A percentile compares a stretch with the other conserved stretches of the same genome.
Conservation (phyloP, 2,888 invertebrate genomes). For the Neoscelio sp. region DNA sequence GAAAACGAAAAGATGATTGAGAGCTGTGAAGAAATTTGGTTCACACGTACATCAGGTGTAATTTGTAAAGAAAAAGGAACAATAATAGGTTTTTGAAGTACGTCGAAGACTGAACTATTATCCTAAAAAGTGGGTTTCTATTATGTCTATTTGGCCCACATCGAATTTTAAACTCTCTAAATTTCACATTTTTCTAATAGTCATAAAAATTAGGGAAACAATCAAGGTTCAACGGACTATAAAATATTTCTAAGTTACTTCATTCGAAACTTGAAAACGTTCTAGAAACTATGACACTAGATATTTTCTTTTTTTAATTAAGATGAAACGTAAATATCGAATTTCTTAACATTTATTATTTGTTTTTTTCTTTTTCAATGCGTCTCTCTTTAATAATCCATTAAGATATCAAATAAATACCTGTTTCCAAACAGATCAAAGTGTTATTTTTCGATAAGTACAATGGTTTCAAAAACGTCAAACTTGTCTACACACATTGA, state of each 20-base stretch:
- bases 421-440: constrained; percentile 23
- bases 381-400: background rate
- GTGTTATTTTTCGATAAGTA: constrained; percentile 25
- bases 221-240: constrained; percentile 50
- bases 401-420: constrained; percentile 33
- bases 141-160: constrained; percentile 52
- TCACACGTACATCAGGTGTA: constrained; percentile 63
- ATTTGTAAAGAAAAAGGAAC: constrained; percentile 29
- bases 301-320: constrained; percentile 10
- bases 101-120: constrained; percentile 57
- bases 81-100: constrained; percentile 48
- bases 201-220: constrained; percentile 51
- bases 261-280: constrained; percentile 36
- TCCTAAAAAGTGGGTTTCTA: constrained; percentile 53
- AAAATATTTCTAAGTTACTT: constrained; percentile 48
- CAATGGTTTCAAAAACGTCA: constrained; percentile 35
- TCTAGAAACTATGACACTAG: constrained; percentile 49
- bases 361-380: background rate
- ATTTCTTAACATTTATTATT: too few relatives aligned
- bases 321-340: too few relatives aligned
- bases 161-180: constrained; percentile 39
- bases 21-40: constrained; percentile 70
- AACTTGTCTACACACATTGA: constrained; percentile 55
- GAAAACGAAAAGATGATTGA: constrained; percentile 81
- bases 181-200: constrained; percentile 39